Evolutionary conservation across 1,140 invertebrate genomes (phyloP), one percentile per base, ranked within the genome.

Genomic region (Triops longicaudatus): DNA sequence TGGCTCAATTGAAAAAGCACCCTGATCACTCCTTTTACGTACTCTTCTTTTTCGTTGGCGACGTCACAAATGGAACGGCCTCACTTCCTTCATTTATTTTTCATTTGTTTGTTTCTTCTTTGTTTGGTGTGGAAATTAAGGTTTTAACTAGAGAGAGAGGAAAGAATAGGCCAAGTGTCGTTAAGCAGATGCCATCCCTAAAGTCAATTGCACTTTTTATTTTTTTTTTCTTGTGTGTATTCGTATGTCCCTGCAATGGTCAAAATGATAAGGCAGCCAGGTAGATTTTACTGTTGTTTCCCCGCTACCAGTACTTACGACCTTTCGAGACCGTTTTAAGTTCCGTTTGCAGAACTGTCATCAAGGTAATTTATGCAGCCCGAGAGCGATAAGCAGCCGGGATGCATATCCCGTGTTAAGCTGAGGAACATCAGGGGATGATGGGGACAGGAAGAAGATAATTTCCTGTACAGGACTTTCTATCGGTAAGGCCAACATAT

Each of bases 311-410:
- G 31, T 7, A 37, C n/a, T 37, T 7, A 37, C 31, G 2, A 7
- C 31, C 31, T 37, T 37, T 37, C 31, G 31, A 37, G 31, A 37
- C 50, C 22, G 50, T n/a, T 17, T n/a, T 63, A 22, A 22, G 50
- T 63, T 63, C 50, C 50, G 50, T 63, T 63, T 63, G 50, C 50
- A 63, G 50, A 63, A 63, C 50, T 63, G 50, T 63, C 50, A 63
- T 63, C 50, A 63, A 63, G 50, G 50, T 63, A 63, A 63, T 63
- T 63, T 63, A 63, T 63, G 14, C 50, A 63, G 50, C 50, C 50
- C 17, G 50, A 14, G 50, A 63, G 50, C 50, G 50, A 63, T 63
- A 63, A 63, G 50, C 22, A 63, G 22, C 50, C 50, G 17, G 50
- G 50, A 63, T 63, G 50, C 50, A 63, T 63, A 63, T 63, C 50